Base-by-base conservation (phyloP, 2,797 vertebrate genomes). In the Brotula barbata region DNA sequence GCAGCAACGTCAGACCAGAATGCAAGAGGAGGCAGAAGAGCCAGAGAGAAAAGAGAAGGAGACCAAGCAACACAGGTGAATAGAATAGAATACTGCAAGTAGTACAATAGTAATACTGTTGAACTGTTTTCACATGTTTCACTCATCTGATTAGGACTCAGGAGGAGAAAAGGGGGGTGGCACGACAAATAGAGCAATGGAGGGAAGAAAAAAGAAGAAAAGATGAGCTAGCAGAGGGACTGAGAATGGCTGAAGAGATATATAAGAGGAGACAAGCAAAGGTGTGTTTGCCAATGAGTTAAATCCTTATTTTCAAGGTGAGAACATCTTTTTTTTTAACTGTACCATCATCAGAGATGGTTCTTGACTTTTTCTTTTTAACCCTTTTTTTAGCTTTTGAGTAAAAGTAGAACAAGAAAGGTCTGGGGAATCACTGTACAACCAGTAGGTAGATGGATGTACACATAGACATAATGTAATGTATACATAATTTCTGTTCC, bases 171-270 rank as follows among this genome's bases (percentile, higher is more conserved):
- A 91, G 60, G 71, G 87, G 89, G 73, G 79, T 69, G 5, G 83
- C 90, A n/a, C 63, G 60, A 50, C 85, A 64, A 37, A 53, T 91
- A 50, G 88, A 95, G 77, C 81, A 78, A 41, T 95, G 95, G 94
- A 95, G 84, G 73, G 92, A 88, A 48, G 82, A 90, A 64, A 93
- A 87, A 78, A 89, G 77, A 76, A 59, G 81, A 60, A 89, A 84
- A 66, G 70, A 88, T 68, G 85, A 89, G 50, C 60, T 81, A 71
- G 91, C 93, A 68, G 81, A 85, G 56, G 71, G 90, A 51, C 82
- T 85, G 71, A 91, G 79, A 64, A 58, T 92, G 55, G 81, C 83
- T 44, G 86, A 91, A 37, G 88, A 96, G 54, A 87, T 90, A 44
- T 85, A 87, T 23, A 87, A 68, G n/a, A 87, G 86, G 45, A 95